A percentile compares a stretch with the other conserved stretches of the same genome.
phyloP scores from a whole-genome alignment of 2,113 vertebrate species.

The Catagonus wagneri region DNA sequence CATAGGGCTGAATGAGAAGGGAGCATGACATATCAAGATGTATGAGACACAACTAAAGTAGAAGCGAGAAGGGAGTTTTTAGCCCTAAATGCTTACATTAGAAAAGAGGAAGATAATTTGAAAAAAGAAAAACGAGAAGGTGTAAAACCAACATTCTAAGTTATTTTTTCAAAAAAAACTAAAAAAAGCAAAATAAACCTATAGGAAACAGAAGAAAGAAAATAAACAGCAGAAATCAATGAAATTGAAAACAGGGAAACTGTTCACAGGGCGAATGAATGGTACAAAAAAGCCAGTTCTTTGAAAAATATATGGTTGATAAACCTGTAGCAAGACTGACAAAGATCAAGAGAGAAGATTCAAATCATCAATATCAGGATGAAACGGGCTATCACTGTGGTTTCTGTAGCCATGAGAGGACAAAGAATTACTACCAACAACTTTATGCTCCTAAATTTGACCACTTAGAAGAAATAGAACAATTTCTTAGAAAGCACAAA shows the following conservation, averaged over 20 bases:
- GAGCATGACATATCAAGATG: not conserved
- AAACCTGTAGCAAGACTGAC: not conserved
- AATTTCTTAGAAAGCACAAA: not conserved
- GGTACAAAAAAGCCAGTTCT: not conserved
- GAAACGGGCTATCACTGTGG: not conserved
- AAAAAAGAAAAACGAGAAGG: not conserved
- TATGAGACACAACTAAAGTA: not conserved
- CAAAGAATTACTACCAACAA: not conserved
- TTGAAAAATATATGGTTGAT: not conserved
- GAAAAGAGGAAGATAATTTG: not conserved
- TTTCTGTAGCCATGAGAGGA: not conserved
- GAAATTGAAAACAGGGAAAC: not conserved
- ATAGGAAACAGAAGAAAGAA: not conserved
- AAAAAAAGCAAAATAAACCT: not conserved
- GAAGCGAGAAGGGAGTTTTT: not conserved
- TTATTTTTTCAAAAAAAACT: not conserved
- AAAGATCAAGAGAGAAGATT: not conserved
- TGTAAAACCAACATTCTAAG: not conserved
- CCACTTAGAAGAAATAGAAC: not conserved
- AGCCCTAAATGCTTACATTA: not conserved
- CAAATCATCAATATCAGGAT: not conserved
- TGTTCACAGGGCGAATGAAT: not conserved
- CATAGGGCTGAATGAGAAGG: not conserved
- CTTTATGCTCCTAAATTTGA: not conserved
- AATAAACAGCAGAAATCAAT: not conserved